Evolutionary conservation across 1,140 invertebrate species (phyloP).

Genomic region (Hypsibius dujardini): DNA sequence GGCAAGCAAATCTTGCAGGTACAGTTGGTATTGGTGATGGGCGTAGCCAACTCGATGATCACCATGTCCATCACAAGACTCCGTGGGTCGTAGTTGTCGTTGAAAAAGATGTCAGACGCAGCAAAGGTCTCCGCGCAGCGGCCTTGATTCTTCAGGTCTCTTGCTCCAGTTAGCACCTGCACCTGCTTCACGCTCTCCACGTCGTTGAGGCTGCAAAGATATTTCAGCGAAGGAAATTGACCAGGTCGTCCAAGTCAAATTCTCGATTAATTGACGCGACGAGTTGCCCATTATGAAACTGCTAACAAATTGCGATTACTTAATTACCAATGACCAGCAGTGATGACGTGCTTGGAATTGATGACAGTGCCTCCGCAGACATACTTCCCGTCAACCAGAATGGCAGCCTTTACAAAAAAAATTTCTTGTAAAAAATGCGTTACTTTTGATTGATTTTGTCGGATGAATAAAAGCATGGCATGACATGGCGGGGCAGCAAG

Average conservation of each 20-base stretch:
- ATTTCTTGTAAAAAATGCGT: too few relatives aligned
- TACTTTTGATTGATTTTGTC: too few relatives aligned
- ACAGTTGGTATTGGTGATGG: conserved; percentile 14
- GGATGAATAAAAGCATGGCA: too few relatives aligned
- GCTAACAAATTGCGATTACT: neutral
- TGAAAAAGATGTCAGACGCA: neutral
- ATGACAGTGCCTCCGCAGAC: conserved; percentile 1
- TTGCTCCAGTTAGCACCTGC: neutral
- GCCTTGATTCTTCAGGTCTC: neutral
- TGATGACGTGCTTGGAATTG: neutral
- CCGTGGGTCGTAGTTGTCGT: conserved; percentile 11
- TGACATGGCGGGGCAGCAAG: too few relatives aligned
- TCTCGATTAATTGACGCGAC: too few relatives aligned
- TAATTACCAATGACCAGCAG: conserved; percentile 10
- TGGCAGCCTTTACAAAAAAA: conserved; percentile 3
- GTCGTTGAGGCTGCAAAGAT: conserved; percentile 3
- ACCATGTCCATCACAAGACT: neutral
- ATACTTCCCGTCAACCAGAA: conserved; percentile 13
- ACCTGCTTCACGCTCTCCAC: conserved; percentile 9
- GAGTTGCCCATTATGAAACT: neutral
- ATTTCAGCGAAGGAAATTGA: too few relatives aligned
- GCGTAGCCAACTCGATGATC: neutral
- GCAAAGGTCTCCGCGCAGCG: neutral
- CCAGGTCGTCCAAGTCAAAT: too few relatives aligned
- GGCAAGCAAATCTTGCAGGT: neutral